phyloP scores from a whole-genome alignment of 1,140 invertebrate species.

The Diorhabda sublineata region DNA sequence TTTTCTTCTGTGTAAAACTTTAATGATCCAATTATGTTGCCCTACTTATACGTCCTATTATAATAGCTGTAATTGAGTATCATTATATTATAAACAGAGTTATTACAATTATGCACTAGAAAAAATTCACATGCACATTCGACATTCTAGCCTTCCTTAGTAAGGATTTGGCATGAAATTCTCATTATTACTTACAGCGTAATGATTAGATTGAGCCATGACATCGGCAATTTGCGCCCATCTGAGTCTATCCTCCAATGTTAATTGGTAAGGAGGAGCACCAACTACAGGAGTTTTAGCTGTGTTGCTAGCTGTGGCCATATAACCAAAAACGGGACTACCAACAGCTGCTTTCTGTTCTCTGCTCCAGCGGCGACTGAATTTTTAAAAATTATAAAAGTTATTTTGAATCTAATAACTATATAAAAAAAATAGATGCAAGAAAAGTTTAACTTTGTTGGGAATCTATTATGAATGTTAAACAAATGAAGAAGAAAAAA shows the following conservation, averaged over 20 bases:
- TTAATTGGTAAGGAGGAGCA: slow-evolving; percentile 62
- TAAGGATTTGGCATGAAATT: neutral
- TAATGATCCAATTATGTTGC: too few relatives aligned
- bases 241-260: slow-evolving; percentile 68
- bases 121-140: too few relatives aligned
- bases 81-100: too few relatives aligned
- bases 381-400: neutral
- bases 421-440: too few relatives aligned
- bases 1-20: too few relatives aligned
- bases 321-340: slow-evolving; percentile 78
- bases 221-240: slow-evolving; percentile 85
- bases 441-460: too few relatives aligned
- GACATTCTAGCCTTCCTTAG: neutral
- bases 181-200: slow-evolving; percentile 58
- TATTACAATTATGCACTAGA: too few relatives aligned
- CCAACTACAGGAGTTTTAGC: slow-evolving; percentile 63
- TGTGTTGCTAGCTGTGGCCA: slow-evolving; percentile 63
- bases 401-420: too few relatives aligned
- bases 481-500: too few relatives aligned
- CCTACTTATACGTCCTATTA: too few relatives aligned
- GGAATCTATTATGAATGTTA: too few relatives aligned
- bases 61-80: too few relatives aligned
- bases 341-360: slow-evolving; percentile 77
- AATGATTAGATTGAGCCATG: slow-evolving; percentile 76
- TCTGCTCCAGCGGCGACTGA: slow-evolving; percentile 77